Base-by-base conservation (phyloP, 2,888 invertebrate genomes). In the Caradrina kadenii region DNA sequence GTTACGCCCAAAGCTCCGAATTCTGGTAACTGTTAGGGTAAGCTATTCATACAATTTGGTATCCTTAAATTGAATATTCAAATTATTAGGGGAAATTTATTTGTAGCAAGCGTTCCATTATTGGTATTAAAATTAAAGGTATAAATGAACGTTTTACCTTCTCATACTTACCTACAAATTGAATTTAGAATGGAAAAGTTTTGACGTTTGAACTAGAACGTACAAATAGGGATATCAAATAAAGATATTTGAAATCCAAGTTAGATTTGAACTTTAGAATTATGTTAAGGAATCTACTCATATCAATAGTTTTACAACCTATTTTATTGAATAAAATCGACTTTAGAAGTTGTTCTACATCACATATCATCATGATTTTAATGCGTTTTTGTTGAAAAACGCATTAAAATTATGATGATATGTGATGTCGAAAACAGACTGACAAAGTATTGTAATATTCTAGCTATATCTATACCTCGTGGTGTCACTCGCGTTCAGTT, bases 21-120 rank as follows among this genome's bases (percentile, higher is more conserved):
- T n/a, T 39, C 35, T 17, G 48, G 50, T 19, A 75, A 56, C 42
- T 61, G 50, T 56, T 75, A 17, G 56, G 5, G 2, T 21, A n/a
- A 49, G 22, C 22, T 66, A 73, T 65, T 55, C n/a, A 50, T n/a
- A 65, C 6, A 50, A 60, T 73, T 73, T 26, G 17, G n/a, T 45
- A 21, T 65, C 22, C 50, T 19, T 52, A 21, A 60, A 73, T n/a
- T 60, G 42, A 65, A 65, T 73, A 73, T 55, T 49, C 15, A 35
- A 35, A 59, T 54, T 45, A 60, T 65, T 59, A 7, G 19, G 31
- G n/a, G 42, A 42, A 35, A 54, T 54, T 58, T 13, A 73, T 19
- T 59, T 22, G 49, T 22, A 35, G 39, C n/a, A 17, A 72, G 42
- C 19, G 19, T 54, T 55, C 15, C 11, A 35, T 22, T 65, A 50